Percentiles rank a stretch among this genome's conserved stretches.
These are phyloP conservation scores for Pagetopsis macropterus DNA, from an alignment of 2,797 vertebrate genomes.

Conservation along the genomic window DNA sequence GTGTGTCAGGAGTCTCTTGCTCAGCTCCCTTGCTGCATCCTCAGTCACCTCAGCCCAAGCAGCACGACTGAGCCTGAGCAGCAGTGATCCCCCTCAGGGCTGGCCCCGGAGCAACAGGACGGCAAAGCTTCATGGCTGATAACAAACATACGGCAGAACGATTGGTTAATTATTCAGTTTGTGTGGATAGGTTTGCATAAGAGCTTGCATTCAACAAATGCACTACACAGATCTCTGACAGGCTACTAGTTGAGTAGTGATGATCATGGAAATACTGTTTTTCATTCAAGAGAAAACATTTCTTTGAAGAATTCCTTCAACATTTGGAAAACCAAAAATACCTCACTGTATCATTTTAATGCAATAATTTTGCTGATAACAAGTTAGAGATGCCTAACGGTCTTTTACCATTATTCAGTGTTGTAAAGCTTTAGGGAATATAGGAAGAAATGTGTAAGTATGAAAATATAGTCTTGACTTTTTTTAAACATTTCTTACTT, in stretches of 20 bases:
- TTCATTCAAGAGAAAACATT: background rate
- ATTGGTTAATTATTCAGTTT: slow-evolving; percentile 32
- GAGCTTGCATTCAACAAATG: slow-evolving; percentile 16
- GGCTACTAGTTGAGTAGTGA: background rate
- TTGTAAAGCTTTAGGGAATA: background rate
- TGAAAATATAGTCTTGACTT: background rate
- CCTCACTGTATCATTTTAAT: background rate
- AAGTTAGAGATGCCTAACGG: background rate
- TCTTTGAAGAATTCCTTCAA: background rate
- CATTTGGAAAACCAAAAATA: background rate
- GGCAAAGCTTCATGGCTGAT: slow-evolving; percentile 62
- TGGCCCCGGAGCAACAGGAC: slow-evolving; percentile 62
- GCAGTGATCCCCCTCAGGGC: slow-evolving; percentile 64
- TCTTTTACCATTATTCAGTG: background rate
- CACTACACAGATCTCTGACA: background rate
- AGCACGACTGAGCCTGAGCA: slow-evolving; percentile 59
- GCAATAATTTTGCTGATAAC: background rate
- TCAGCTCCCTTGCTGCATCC: slow-evolving; percentile 83
- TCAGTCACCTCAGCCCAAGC: slow-evolving; percentile 71
- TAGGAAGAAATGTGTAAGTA: background rate
- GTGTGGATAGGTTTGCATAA: slow-evolving; percentile 8
- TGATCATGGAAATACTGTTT: background rate
- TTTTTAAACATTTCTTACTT: slow-evolving; percentile 16
- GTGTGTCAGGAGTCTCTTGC: slow-evolving; percentile 71
- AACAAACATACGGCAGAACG: slow-evolving; percentile 20